These are phyloP conservation scores for Sminthurinus aureus DNA, from an alignment of 2,888 invertebrate genomes.

Conservation along the genomic window DNA sequence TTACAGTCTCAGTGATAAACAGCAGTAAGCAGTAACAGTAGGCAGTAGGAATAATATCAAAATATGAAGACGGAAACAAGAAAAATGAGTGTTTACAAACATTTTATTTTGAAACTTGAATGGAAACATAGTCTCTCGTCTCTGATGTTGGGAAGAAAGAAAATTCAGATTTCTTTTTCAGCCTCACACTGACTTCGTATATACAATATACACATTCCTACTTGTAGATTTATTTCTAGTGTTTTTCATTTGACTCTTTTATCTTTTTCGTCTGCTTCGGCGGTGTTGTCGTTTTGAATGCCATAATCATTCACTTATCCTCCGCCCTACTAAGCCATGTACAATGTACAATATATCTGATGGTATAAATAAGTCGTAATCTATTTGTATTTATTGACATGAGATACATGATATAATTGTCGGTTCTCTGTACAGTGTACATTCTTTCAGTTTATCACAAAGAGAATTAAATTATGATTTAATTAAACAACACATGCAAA, in stretches of 20 bases:
- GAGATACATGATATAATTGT: too few species aligned
- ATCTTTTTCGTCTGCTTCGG: neutral
- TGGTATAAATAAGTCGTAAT: too few species aligned
- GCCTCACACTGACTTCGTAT: too few species aligned
- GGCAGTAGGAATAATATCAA: neutral
- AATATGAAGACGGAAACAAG: neutral
- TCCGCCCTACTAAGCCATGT: neutral
- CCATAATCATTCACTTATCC: neutral
- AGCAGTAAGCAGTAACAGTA: neutral
- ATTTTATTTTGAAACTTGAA: neutral
- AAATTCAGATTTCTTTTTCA: too few species aligned
- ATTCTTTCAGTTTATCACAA: too few species aligned
- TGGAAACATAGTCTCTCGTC: neutral
- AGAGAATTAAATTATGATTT: too few species aligned
- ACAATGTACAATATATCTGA: too few species aligned
- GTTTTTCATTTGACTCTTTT: neutral
- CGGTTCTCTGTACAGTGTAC: too few species aligned
- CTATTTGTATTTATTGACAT: too few species aligned
- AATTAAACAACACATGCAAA: too few species aligned
- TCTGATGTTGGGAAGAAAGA: too few species aligned
- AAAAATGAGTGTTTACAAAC: neutral
- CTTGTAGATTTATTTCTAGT: neutral
- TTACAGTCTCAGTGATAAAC: neutral
- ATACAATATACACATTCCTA: too few species aligned
- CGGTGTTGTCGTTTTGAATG: neutral